These are phyloP conservation scores for Poeciliopsis gracilis DNA, from an alignment of 2,797 vertebrate species.

Conservation along the genomic window DNA sequence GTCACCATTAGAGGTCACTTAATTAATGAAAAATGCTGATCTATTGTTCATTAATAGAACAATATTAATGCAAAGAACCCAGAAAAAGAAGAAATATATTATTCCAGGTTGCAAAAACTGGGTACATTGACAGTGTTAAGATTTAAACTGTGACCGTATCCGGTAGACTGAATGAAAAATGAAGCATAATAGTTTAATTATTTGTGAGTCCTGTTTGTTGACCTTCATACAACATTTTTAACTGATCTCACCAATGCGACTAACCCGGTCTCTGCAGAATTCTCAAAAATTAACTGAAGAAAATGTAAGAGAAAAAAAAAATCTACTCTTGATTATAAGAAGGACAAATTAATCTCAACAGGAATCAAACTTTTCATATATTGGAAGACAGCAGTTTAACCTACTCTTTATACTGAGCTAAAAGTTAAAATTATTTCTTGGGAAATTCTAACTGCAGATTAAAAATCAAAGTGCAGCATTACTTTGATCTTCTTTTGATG, in stretches of 20 bases:
- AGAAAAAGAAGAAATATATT: not conserved
- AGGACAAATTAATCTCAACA: constrained; percentile 21
- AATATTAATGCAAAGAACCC: not conserved
- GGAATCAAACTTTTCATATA: constrained; percentile 21
- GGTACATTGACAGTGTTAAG: no score
- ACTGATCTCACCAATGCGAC: not conserved
- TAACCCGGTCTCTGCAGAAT: not conserved
- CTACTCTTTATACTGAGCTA: constrained; percentile 43
- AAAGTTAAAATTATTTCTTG: constrained; percentile 63
- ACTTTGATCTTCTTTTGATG: constrained; percentile 16
- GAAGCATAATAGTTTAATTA: not conserved
- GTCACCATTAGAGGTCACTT: not conserved
- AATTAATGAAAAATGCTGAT: not conserved
- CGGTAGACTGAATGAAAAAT: not conserved
- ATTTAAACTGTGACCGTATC: not conserved
- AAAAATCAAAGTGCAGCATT: constrained; percentile 22
- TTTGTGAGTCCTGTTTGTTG: not conserved
- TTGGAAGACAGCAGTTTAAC: constrained; percentile 35
- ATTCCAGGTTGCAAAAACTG: not conserved
- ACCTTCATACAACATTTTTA: no score
- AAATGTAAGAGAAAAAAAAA: not conserved
- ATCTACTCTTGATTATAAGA: constrained; percentile 4
- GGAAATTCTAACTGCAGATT: constrained; percentile 51
- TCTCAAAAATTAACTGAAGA: not conserved
- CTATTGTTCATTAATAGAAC: no score